Evolutionary conservation across 1,140 invertebrate genomes (phyloP), one percentile per base, ranked within the genome.

Genomic region (Drosophila punjabiensis): DNA sequence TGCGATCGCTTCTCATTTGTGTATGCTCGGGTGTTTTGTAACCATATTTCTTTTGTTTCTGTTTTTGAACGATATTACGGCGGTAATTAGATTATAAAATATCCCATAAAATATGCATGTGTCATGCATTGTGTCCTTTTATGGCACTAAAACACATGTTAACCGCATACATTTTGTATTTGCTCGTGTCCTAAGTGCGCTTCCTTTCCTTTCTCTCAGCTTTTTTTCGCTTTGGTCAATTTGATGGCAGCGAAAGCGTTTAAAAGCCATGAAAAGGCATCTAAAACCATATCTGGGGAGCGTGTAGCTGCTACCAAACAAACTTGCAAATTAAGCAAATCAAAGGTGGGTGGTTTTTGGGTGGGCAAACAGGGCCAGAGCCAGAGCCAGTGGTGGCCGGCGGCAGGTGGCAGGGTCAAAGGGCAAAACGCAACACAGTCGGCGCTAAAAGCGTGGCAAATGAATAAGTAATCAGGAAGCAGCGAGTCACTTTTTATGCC

Each of bases 1-100:
- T 68, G 86, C 86, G 86, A 89, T 89, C 82, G 81, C 76, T 88
- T 56, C 61, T 65, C 60, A 74, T 76, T 76, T 76, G 52, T 75
- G 56, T 74, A 18, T 56, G 18, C 53, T 9, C 18, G 7, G 18
- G 47, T 61, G 55, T 47, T 74, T 32, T 35, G 53, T 14, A 35
- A 9, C 13, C 68, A 52, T 76, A 59, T 55, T 48, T 76, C 48
- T 64, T 48, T 59, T 83, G 67, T 79, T 67, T 81, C 41, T 56
- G 33, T 37, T 58, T 74, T 69, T 82, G 70, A 60, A 75, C 79
- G 79, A 74, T 90, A 85, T 89, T 90, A 70, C 64, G 73, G 79
- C 79, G 86, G 86, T 89, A 89, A 89, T 89, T 89, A 89, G 86
- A 89, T 90, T 89, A 90, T 89, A 89, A 89, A 89, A 89, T 89